These are phyloP conservation scores for Mycogona germanica DNA, from an alignment of 2,888 invertebrate species.

Conservation along the genomic window DNA sequence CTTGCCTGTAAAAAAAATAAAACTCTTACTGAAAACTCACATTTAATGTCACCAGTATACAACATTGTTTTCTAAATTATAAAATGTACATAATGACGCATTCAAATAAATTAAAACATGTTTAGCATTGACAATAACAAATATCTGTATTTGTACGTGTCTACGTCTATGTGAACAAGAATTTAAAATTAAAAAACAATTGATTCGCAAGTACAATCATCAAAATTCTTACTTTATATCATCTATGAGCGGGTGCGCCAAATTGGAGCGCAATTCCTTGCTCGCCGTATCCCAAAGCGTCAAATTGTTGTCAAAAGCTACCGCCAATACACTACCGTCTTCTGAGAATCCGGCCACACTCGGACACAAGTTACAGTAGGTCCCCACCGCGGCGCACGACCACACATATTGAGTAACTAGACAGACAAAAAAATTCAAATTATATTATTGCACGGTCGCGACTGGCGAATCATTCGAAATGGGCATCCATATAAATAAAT, in stretches of 20 bases:
- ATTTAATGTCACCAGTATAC: too few relatives aligned
- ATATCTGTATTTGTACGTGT: too few relatives aligned
- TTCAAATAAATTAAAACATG: too few relatives aligned
- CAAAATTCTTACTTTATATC: neutral
- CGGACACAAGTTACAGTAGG: slow-evolving; percentile 46
- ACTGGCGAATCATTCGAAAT: neutral
- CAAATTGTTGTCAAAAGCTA: slow-evolving; percentile 50
- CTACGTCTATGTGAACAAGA: too few relatives aligned
- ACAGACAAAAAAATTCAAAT: neutral
- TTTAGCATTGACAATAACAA: too few relatives aligned
- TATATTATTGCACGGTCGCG: too few relatives aligned
- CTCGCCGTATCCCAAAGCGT: slow-evolving; percentile 55
- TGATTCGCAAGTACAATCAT: neutral
- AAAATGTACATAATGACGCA: too few relatives aligned
- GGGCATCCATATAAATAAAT: neutral
- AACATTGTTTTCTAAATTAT: too few relatives aligned
- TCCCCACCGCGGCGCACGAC: slow-evolving; percentile 50
- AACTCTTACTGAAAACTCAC: too few relatives aligned
- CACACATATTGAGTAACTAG: slow-evolving; percentile 38
- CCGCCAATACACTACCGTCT: slow-evolving; percentile 63
- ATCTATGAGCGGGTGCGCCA: slow-evolving; percentile 37
- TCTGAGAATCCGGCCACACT: slow-evolving; percentile 50
- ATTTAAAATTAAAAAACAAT: too few relatives aligned
- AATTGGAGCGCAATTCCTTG: slow-evolving; percentile 44
- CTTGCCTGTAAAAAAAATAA: slow-evolving; percentile 31